Percentiles rank a stretch among this genome's conserved stretches.
phyloP scores from a whole-genome alignment of 2,797 vertebrate genomes.

The Selene dorsalis region DNA sequence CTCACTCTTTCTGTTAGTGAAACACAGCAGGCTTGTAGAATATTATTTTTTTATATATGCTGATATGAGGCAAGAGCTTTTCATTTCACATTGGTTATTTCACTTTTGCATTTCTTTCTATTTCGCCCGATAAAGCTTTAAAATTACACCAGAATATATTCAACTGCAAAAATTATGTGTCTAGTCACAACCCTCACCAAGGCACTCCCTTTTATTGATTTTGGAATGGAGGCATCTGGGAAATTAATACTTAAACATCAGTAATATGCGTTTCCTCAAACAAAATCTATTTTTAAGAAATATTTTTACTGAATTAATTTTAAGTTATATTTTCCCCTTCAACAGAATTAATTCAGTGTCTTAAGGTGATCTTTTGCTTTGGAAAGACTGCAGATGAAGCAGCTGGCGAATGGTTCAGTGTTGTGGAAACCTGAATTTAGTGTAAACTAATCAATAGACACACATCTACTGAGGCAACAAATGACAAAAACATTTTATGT shows the following conservation, averaged over 20 bases:
- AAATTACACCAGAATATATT: background rate
- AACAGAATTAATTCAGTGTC: background rate
- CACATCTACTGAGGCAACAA: background rate
- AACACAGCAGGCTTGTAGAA: background rate
- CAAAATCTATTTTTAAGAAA: background rate
- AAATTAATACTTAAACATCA: background rate
- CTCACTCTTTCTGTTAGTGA: background rate
- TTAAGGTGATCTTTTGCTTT: background rate
- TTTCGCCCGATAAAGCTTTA: background rate
- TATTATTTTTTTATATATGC: background rate
- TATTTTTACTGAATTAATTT: background rate
- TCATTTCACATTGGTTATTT: background rate
- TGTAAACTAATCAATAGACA: constrained; percentile 1
- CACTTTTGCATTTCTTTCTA: background rate
- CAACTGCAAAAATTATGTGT: background rate
- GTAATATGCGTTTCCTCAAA: background rate
- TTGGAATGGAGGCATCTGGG: background rate
- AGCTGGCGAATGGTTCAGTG: background rate
- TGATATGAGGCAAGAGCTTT: background rate
- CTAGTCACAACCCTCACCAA: background rate
- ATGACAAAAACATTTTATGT: constrained; percentile 17
- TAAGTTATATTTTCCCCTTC: background rate
- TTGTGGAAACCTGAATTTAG: constrained; percentile 13
- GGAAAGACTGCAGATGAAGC: background rate
- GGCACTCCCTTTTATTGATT: background rate